Base-by-base conservation (phyloP, 1,140 invertebrate genomes). In the Drosophila setifemur region DNA sequence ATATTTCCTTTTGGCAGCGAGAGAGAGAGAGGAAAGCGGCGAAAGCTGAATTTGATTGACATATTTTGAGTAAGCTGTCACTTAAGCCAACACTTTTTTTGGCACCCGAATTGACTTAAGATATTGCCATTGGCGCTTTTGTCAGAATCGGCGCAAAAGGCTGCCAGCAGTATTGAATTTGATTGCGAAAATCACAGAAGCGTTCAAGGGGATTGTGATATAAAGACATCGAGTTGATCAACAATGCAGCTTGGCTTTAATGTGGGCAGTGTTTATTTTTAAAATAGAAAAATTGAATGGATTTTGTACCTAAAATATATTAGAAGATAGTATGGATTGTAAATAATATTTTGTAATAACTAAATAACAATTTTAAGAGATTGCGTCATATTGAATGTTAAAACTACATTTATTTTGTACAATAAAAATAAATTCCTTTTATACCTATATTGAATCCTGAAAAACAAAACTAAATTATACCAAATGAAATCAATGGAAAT, bases 41-140 rank as follows among this genome's bases (percentile, higher is more conserved):
- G 12, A 12, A 23, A 57, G 52, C 31, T 48, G 53, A 55, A 47
- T 64, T 83, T 83, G 73, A 82, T 78, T 82, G 78, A 83, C 78
- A 77, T 78, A 82, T 78, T 83, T 83, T 83, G 73, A 73, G 61
- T 73, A 83, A 83, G 78, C 78, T 82, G 73, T 77, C 78, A 69
- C 60, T 57, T 70, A 69, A 82, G 37, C 28, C 26, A 60, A 69
- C 37, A 77, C 48, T 67, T 71, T 57, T 66, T 31, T 43, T 45
- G 64, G 47, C 61, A 26, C 12, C n/a, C 8, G 39, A 61, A 35
- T 44, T 39, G 66, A 49, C 29, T 52, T 71, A 33, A 48, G 49
- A 48, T 45, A 49, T 42, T 58, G 73, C 47, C 52, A 28, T 39
- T 77, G 60, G 74, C 53, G 53, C 47, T 44, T 70, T 45, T 64